These are phyloP conservation scores for Dynastes grantii DNA, from an alignment of 2,888 invertebrate genomes.

Conservation along the genomic window DNA sequence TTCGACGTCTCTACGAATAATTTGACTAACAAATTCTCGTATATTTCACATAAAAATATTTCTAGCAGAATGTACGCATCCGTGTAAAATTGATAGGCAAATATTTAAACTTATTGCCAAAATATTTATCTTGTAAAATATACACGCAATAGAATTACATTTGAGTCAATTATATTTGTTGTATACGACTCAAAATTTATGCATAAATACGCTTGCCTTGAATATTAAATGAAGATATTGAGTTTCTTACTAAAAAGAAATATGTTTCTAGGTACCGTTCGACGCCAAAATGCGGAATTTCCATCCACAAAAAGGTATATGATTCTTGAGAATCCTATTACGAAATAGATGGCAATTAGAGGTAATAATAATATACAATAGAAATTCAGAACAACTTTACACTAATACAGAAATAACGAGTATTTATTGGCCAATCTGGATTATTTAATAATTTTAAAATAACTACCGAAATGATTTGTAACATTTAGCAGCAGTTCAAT, in stretches of 20 bases:
- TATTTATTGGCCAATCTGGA: too few species aligned
- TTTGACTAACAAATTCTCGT: constrained; percentile 29
- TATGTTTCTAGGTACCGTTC: constrained; percentile 7
- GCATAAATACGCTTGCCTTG: constrained; percentile 4
- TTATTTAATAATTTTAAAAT: too few species aligned
- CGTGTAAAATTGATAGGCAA: constrained; percentile 19
- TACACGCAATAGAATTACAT: constrained; percentile 23
- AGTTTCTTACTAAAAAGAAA: background rate
- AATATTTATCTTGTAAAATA: constrained; percentile 35
- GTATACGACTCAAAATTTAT: background rate
- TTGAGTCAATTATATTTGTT: constrained; percentile 17
- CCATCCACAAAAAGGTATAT: background rate
- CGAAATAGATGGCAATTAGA: too few species aligned
- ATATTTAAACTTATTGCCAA: constrained; percentile 33
- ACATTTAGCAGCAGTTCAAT: too few species aligned
- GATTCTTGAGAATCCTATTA: too few species aligned
- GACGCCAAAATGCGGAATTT: background rate
- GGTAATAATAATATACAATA: too few species aligned
- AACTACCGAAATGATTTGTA: too few species aligned
- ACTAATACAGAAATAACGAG: too few species aligned
- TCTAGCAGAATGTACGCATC: background rate
- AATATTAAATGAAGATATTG: background rate
- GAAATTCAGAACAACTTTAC: too few species aligned
- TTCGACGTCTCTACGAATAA: constrained; percentile 4
- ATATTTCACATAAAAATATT: constrained; percentile 24